Conservation (phyloP, 2,113 vertebrate species). For the Nycticebus coucang region DNA sequence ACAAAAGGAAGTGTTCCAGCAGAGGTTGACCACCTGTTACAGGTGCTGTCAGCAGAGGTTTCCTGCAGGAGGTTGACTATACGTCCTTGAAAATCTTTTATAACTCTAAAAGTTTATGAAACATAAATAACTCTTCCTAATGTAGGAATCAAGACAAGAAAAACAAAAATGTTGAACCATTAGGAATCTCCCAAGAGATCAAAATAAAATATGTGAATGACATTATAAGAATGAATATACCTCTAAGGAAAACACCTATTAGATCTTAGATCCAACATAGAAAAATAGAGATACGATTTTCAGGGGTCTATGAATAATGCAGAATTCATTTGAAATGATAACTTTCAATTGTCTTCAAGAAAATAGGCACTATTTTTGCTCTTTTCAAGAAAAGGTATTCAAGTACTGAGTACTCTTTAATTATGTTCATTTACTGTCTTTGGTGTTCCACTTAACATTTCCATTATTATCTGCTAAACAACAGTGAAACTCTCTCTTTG, state of each 20-base stretch:
- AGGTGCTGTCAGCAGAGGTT: not conserved
- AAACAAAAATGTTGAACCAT: conserved; percentile 59
- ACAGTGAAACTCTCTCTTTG: no score
- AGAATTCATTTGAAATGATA: conserved; percentile 66
- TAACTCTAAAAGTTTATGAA: conserved; percentile 11
- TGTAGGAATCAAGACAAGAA: conserved; percentile 41
- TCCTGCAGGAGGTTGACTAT: not conserved
- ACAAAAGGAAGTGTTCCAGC: not conserved
- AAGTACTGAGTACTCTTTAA: not conserved
- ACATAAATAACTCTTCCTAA: not conserved
- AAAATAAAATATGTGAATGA: conserved; percentile 63
- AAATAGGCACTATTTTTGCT: not conserved
- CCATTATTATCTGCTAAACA: not conserved
- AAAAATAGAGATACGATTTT: conserved; percentile 48
- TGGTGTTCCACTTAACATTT: not conserved
- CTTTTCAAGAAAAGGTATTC: conserved; percentile 45
- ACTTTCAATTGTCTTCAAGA: conserved; percentile 64
- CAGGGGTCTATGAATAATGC: conserved; percentile 66
- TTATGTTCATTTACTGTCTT: conserved; percentile 3
- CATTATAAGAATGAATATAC: conserved; percentile 6
- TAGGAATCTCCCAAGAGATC: conserved; percentile 48
- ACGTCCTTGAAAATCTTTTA: conserved; percentile 10
- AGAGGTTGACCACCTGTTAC: not conserved
- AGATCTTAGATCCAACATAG: conserved; percentile 52
- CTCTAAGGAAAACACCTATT: conserved; percentile 57